These are phyloP conservation scores for Polypedilum vanderplanki DNA, from an alignment of 1,140 invertebrate genomes.

Conservation along the genomic window DNA sequence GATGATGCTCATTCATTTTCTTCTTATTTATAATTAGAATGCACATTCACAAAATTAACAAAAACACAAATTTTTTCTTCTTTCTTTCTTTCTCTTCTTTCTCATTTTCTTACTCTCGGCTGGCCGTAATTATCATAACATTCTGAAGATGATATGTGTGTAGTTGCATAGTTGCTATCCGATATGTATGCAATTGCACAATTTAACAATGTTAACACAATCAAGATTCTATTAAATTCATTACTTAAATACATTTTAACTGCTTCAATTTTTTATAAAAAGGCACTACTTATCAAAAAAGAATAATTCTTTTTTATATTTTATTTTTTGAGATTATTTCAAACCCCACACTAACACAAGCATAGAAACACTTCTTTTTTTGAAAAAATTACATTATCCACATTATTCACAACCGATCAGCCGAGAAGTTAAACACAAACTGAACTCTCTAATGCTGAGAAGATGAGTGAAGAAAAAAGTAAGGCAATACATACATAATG, in stretches of 20 bases:
- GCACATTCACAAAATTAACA: too few relatives aligned
- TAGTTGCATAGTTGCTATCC: conserved; percentile 17
- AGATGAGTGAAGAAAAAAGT: neutral
- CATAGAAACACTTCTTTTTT: neutral
- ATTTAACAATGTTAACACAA: neutral
- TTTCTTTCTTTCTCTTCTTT: too few relatives aligned
- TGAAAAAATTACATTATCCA: neutral
- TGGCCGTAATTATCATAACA: conserved; percentile 21
- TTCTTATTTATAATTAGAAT: too few relatives aligned
- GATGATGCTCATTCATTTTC: too few relatives aligned
- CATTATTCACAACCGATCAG: neutral
- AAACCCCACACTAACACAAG: conserved; percentile 21
- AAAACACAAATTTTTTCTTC: too few relatives aligned
- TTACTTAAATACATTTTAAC: neutral
- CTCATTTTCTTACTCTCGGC: conserved; percentile 1
- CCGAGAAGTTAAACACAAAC: neutral
- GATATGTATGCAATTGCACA: neutral
- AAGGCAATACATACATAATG: neutral
- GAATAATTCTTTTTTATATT: neutral
- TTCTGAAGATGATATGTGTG: conserved; percentile 19
- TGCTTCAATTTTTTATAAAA: neutral
- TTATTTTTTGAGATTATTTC: conserved; percentile 1
- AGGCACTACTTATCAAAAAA: conserved; percentile 16
- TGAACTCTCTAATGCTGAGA: neutral
- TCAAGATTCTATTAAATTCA: neutral